Evolutionary conservation across 2,888 invertebrate species (phyloP).

Genomic region (Athrips mouffetella): DNA sequence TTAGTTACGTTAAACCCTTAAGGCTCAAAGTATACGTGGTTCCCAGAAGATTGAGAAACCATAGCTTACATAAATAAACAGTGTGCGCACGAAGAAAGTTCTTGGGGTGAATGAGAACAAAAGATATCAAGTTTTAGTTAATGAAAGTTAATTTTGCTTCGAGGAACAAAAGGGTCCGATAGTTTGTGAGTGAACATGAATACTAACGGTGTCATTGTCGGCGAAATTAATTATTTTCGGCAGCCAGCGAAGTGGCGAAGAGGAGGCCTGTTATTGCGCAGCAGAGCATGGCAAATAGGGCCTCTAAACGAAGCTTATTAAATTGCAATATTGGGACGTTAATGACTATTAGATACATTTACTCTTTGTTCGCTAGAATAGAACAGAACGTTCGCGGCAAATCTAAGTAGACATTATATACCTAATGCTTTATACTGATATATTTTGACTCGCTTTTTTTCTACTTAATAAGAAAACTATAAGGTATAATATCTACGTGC

Average conservation of each 20-base stretch:
- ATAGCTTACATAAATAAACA: constrained; percentile 23
- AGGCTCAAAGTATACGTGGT: not conserved
- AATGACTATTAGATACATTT: too few species aligned
- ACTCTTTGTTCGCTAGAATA: too few species aligned
- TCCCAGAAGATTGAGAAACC: constrained; percentile 2
- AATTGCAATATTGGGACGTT: not conserved
- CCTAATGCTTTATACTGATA: too few species aligned
- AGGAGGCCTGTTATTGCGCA: not conserved
- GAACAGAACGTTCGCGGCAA: too few species aligned
- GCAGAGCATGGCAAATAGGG: not conserved
- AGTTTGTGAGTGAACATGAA: constrained; percentile 29
- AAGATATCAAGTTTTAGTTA: constrained; percentile 35
- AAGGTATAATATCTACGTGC: too few species aligned
- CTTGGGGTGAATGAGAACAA: constrained; percentile 28
- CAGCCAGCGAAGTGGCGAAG: constrained; percentile 3
- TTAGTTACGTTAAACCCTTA: not conserved
- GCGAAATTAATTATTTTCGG: constrained; percentile 16
- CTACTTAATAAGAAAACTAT: too few species aligned
- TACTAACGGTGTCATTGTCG: constrained; percentile 11
- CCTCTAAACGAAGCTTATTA: not conserved
- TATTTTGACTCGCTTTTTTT: too few species aligned
- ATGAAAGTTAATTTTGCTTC: constrained; percentile 39
- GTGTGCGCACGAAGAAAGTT: constrained; percentile 27
- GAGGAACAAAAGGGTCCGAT: constrained; percentile 33
- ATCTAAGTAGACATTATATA: too few species aligned